Conservation (phyloP, 2,113 vertebrate genomes). For the Charadrius vociferus region DNA sequence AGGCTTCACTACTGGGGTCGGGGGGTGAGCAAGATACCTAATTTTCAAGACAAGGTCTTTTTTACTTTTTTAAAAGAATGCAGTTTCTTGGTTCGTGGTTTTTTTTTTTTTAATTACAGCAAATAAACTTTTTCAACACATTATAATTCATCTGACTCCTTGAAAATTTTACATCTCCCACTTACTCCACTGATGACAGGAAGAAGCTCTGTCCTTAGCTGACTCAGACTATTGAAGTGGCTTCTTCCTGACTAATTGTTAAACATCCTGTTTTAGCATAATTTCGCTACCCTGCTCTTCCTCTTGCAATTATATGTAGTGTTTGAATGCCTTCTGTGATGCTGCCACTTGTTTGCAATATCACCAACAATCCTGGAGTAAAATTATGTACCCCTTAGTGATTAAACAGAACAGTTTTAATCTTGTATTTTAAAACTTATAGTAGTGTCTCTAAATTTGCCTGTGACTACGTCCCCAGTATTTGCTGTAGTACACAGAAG, state of each 20-base stretch:
- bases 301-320: neutral
- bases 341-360: neutral
- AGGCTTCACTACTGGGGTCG: neutral
- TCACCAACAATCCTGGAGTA: neutral
- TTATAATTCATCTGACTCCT: neutral
- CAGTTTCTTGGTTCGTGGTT: neutral
- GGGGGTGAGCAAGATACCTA: neutral
- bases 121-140: neutral
- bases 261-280: neutral
- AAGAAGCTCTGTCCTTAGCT: neutral
- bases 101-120: neutral
- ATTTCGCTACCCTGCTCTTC: neutral
- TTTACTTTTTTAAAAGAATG: neutral
- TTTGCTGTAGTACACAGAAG: neutral
- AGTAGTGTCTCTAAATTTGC: neutral
- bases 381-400: neutral
- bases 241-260: neutral
- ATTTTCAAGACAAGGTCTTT: neutral
- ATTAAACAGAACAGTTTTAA: neutral
- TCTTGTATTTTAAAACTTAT: neutral
- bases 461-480: fast-evolving
- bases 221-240: neutral
- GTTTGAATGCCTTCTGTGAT: neutral
- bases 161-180: neutral
- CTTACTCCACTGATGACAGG: neutral